These are phyloP conservation scores for Pelvicachromis taeniatus DNA, from an alignment of 2,113 vertebrate genomes.

Conservation along the genomic window DNA sequence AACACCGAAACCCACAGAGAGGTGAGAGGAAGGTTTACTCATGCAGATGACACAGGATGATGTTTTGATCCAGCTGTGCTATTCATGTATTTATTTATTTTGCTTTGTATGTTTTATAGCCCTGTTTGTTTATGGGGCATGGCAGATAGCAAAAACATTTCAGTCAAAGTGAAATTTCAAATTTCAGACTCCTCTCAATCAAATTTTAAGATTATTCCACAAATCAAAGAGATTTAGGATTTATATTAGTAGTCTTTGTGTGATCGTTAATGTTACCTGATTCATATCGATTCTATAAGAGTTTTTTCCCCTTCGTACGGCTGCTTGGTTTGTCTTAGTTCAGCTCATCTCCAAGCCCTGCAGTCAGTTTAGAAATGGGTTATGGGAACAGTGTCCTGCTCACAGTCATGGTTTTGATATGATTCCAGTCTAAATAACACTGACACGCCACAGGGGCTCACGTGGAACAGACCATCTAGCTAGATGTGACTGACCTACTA, in stretches of 20 bases:
- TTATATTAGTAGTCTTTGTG: not conserved
- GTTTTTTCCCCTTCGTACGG: not conserved
- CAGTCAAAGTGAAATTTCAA: not conserved
- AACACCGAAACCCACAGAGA: conserved; percentile 2
- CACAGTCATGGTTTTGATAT: conserved; percentile 36
- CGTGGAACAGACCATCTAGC: not conserved
- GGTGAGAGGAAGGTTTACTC: conserved; percentile 32
- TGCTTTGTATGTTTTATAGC: not conserved
- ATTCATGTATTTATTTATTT: not conserved
- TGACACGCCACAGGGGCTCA: conserved; percentile 27
- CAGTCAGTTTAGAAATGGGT: conserved; percentile 49
- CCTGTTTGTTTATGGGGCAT: not conserved
- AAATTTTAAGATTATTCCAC: not conserved
- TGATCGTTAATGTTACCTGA: not conserved
- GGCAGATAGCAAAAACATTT: not conserved
- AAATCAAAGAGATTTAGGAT: not conserved
- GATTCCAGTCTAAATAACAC: conserved; percentile 50
- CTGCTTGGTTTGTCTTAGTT: not conserved
- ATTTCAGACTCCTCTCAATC: not conserved
- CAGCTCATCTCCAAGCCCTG: not conserved
- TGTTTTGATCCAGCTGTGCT: not conserved
- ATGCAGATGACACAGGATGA: not conserved
- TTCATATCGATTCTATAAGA: not conserved
- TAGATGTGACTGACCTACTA: not conserved
- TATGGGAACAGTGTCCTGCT: conserved; percentile 39